Evolutionary conservation across 1,140 invertebrate species (phyloP), one percentile per base, ranked within the genome.

Genomic region (Drosophila nigromelanica): DNA sequence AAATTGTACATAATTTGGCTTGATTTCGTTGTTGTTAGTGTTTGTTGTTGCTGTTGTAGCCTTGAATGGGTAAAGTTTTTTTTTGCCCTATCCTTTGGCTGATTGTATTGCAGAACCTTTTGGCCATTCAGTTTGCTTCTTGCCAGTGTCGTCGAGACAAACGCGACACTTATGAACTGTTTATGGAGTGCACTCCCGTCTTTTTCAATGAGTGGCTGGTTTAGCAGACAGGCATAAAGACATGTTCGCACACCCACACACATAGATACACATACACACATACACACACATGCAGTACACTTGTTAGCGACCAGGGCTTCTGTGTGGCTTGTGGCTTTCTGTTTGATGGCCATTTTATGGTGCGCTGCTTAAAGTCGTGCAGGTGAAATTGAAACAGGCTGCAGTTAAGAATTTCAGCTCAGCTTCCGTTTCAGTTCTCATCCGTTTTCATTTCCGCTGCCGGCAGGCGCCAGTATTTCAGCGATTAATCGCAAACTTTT

Each of bases 1-100:
- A 83, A 80, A 83, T 83, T 89, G 76, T 71, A 89, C 83, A 78
- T 89, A 80, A 80, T 89, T 89, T 89, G 83, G 85, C 70, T 78
- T 80, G 83, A 89, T 87, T 78, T 81, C 45, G 68, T 47, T 75
- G 64, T 50, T 61, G 24, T 43, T 69, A 42, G n/a, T n/a, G n/a
- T n/a, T n/a, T n/a, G n/a, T 40, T 67, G 48, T 60, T 60, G 48
- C 40, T 60, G 24, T 60, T 64, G 35, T 52, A 47, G 12, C 39
- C 42, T 60, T 59, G 61, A 76, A 67, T 60, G 72, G 64, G 11
- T 42, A 60, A 78, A 74, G 76, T 71, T 89, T 81, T 66, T 60
- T 40, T 18, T 27, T 62, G 43, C 48, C 39, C 10, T 55, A n/a
- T 39, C 60, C 54, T 63, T 55, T 69, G 70, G 79, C 62, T 69